Base-by-base conservation (phyloP, 1,140 invertebrate genomes). In the Diorhabda carinulata region DNA sequence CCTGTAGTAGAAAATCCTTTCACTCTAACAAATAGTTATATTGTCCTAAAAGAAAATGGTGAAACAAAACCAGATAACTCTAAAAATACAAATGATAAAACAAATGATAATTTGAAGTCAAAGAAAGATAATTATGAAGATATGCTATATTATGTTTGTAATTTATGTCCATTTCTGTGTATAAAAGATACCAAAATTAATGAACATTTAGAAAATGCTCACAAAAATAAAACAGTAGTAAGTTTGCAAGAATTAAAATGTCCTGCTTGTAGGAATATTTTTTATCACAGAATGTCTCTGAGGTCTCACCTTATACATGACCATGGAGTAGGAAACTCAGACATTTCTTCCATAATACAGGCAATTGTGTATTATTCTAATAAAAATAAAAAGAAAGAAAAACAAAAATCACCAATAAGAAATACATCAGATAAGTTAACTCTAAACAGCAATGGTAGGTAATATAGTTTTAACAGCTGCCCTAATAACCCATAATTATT, bases 221-320 rank as follows among this genome's bases (percentile, higher is more conserved):
- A 80, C 52, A 76, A 77, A 69, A 78, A 75, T 64, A 77, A 77
- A 61, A 74, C 72, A 4, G 61, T 68, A 7, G 68, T 70, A 7
- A 78, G 78, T 71, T 47, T 75, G 43, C 66, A 65, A 8, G 72
- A 77, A 47, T 64, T 80, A 4, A 76, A 79, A 71, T 82, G 81
- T 70, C 74, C 78, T 72, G 84, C 83, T 47, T 85, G 84, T 73
- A 63, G 75, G 2, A 85, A 86, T 72, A 74, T 82, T 56, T 86
- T 85, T 70, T 82, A 79, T 67, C 80, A 78, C 66, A 70, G 76
- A 56, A 77, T 83, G 61, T 80, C 83, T 7, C 74, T 85, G 9
- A 73, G 81, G 57, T 71, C 82, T 40, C 84, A 86, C 76, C 78
- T 85, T 2, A 76, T 80, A 42, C 73, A 81, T 70, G 83, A 84